Conservation (phyloP, 2,888 invertebrate genomes). For the Lasioglossum marginatum region DNA sequence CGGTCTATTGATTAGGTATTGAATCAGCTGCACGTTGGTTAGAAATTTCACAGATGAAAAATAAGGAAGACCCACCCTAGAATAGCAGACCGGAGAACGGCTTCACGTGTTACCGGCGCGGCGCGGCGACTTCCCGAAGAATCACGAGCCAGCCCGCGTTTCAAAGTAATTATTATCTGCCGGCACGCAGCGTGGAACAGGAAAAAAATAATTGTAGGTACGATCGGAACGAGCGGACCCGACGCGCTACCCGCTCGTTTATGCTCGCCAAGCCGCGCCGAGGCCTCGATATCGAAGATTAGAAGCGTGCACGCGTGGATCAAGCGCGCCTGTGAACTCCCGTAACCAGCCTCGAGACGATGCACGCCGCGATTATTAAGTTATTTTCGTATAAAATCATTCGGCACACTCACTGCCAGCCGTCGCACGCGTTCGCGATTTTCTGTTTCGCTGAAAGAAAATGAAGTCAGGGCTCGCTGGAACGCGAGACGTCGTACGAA, state of each 20-base stretch:
- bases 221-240: constrained; percentile 43
- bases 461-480: background rate
- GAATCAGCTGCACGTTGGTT: no score
- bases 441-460: background rate
- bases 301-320: constrained; percentile 14
- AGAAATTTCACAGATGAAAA: background rate
- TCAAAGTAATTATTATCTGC: constrained; percentile 61
- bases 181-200: constrained; percentile 49
- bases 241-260: constrained; percentile 21
- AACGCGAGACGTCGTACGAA: background rate
- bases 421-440: background rate
- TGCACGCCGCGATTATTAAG: background rate
- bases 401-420: background rate
- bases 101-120: constrained; percentile 29
- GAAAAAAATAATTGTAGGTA: constrained; percentile 42
- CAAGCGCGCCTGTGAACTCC: background rate
- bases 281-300: constrained; percentile 29
- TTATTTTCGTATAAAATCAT: background rate
- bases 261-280: constrained; percentile 6
- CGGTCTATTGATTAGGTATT: no score
- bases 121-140: constrained; percentile 50
- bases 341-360: background rate
- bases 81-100: background rate
- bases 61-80: background rate
- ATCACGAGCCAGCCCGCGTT: constrained; percentile 48